A percentile compares a stretch with the other conserved stretches of the same genome.
Evolutionary conservation across 23 tunicate species (phyloP).

Genomic region (Styela clava): DNA sequence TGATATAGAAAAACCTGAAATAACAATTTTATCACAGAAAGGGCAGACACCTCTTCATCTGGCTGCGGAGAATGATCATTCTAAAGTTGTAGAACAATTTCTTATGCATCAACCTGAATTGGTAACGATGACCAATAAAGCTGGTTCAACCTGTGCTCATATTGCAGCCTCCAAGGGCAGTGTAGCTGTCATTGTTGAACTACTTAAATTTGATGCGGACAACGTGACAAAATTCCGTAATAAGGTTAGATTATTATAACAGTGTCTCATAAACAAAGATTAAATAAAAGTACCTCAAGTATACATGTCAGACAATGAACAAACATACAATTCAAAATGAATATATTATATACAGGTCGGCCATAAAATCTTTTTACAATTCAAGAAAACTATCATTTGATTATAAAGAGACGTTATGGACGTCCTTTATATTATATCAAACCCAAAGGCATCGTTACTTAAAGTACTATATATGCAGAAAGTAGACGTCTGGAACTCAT

Average conservation of each 20-base stretch:
- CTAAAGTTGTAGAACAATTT: slow-evolving; percentile 82
- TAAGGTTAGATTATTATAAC: slow-evolving; percentile 28
- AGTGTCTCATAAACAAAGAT: neutral
- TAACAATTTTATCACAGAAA: slow-evolving; percentile 48
- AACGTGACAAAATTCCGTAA: slow-evolving; percentile 64
- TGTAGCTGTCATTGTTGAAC: slow-evolving; percentile 72
- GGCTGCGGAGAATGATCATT: slow-evolving; percentile 93
- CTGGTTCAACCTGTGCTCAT: slow-evolving; percentile 91
- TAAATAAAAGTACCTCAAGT: neutral
- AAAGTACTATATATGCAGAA: no score
- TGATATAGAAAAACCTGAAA: no score
- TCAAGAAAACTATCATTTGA: no score
- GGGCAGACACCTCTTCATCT: slow-evolving; percentile 90
- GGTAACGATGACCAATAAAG: slow-evolving; percentile 76
- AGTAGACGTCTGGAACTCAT: no score
- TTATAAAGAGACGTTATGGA: no score
- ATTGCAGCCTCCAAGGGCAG: slow-evolving; percentile 93
- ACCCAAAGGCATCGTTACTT: no score
- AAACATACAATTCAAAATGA: no score
- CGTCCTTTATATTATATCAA: no score
- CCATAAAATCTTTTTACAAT: no score
- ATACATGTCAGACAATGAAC: no score
- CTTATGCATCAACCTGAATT: slow-evolving; percentile 52
- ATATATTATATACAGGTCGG: no score
- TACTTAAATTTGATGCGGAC: slow-evolving; percentile 59